Base-by-base conservation (phyloP, 2,113 vertebrate genomes). In the Chauna torquata region DNA sequence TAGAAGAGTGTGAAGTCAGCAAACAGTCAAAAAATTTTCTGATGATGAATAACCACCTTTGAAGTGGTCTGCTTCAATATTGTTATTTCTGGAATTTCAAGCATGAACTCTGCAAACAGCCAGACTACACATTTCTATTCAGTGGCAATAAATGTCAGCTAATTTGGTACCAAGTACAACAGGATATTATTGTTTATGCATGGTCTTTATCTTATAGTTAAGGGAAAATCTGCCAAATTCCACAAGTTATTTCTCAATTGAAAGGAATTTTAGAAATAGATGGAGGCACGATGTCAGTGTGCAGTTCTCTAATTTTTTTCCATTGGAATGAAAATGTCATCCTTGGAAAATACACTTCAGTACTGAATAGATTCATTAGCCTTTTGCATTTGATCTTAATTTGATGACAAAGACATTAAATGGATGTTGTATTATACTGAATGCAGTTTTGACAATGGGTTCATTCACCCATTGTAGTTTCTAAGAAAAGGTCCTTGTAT, bases 11-110 rank as follows among this genome's bases (percentile, higher is more conserved):
- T 78, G 57, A 96, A 78, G 34, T 57, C 28, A 70, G 54, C 55
- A 88, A 94, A 92, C 9, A 96, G 84, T 70, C 64, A 76, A 57
- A 96, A 91, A 89, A 40, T 44, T 71, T 87, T 61, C 47, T 82
- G 44, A 65, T 92, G 45, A 91, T 69, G 49, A 92, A 91, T 85
- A 66, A 55, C 50, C 50, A 86, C 55, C 81, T 97, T 84, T 96
- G 96, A 97, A 97, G 91, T 92, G 28, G 40, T 80, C 69, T 59
- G 25, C 81, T 96, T 88, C 55, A 94, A 69, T 89, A 95, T 12
- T 92, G 65, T 89, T 96, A 95, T 96, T 97, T 95, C 85, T 96
- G 96, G 94, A 97, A 97, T 97, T 85, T 84, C 54, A 98, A 87
- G 87, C 45, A 97, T 80, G 86, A 97, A 52, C 59, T 80, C 89